Evolutionary conservation across 2,113 vertebrate species (phyloP).

Genomic region (Gobio gobio): DNA sequence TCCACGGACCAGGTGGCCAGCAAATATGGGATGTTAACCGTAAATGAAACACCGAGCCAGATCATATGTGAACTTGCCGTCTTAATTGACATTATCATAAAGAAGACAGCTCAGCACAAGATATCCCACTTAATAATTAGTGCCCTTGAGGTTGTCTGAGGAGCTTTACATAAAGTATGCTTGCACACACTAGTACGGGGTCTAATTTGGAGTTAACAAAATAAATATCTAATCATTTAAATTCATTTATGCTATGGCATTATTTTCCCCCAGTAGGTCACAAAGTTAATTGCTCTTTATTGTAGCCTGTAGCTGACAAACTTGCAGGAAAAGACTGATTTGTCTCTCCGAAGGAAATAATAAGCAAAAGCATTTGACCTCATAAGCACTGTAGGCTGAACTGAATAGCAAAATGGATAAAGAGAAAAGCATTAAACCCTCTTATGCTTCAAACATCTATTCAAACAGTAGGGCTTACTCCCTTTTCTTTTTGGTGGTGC

Average conservation of each 20-base stretch:
- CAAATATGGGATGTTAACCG: constrained; percentile 30
- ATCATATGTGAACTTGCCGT: neutral
- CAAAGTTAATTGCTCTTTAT: constrained; percentile 14
- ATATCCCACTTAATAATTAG: neutral
- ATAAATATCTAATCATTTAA: constrained; percentile 22
- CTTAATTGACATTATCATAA: neutral
- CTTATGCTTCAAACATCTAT: neutral
- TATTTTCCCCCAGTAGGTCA: neutral
- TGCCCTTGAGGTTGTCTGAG: neutral
- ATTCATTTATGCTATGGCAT: neutral
- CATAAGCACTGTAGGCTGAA: neutral
- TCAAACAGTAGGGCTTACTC: constrained; percentile 2
- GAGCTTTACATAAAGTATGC: neutral
- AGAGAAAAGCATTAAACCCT: constrained; percentile 1
- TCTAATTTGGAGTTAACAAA: neutral
- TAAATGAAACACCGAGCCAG: constrained; percentile 25
- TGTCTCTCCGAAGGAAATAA: neutral
- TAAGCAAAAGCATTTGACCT: neutral
- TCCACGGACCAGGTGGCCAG: constrained; percentile 50
- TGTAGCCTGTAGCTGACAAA: constrained; percentile 16
- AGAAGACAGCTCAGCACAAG: neutral
- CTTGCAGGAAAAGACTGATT: neutral
- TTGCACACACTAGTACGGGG: neutral
- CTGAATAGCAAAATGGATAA: neutral
- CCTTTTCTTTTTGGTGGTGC: neutral